Evolutionary conservation across 53 echinoderm and acorn worm species (phyloP), one percentile per base, ranked within the genome.

Genomic region (Pentamera pediparva): DNA sequence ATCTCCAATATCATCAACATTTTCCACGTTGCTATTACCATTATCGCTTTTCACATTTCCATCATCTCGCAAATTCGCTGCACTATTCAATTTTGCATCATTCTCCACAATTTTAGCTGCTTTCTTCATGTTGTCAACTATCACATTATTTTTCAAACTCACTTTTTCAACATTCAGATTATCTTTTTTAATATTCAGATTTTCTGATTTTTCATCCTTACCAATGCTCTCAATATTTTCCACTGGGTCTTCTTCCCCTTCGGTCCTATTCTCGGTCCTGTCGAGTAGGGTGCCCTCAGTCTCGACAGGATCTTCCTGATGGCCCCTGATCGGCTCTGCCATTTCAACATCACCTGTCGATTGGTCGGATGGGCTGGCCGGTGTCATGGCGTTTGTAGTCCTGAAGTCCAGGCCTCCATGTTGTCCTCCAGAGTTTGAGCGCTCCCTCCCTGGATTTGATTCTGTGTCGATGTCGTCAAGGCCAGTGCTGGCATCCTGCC

Each of bases 371-470:
- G 67, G 67, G 67, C 67, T 67, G 28, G 40, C 67, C 11, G 67
- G 67, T 30, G 41, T 67, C 45, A 67, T 43, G 37, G 40, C 67
- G 45, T 67, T 43, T 20, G 25, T 22, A 43, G 67, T 67, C 45
- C 67, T 67, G 21, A 17, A 40, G 67, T 67, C 67, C 67, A 67
- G 45, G 27, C 67, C 30, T 67, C 41, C 37, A 40, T 22, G 37
- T 27, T 17, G 28, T 67, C 67, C 2, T 13, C 20, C 3, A 28
- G 41, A 21, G 43, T 43, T 67, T 67, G 27, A 22, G 45, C 12
- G 9, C 41, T 43, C 24, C 40, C 67, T 5, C 30, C 67, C 8
- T 37, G n/a, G 21, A 53, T 6, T 18, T 53, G 54, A 53, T 6
- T 21, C 20, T 19, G 30, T 30, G 30, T 27, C 67, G 8, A 57